phyloP scores from a whole-genome alignment of 53 echinoderm and acorn worm genomes.

The Pentamera pediparva region DNA sequence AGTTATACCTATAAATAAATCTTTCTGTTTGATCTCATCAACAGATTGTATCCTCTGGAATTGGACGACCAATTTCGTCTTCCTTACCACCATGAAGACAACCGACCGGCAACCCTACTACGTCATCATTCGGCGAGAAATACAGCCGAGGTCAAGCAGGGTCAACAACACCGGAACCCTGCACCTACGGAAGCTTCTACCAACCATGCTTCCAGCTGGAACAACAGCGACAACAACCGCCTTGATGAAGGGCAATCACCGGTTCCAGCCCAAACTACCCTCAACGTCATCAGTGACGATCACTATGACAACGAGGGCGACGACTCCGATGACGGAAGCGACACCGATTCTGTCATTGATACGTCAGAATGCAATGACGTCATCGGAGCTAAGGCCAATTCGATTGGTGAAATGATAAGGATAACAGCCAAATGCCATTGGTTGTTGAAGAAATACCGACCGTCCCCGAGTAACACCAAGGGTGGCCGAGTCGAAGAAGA shows the following conservation, averaged over 20 bases:
- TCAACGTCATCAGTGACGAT: neutral
- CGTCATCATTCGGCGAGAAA: neutral
- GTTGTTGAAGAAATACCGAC: neutral
- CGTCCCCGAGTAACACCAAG: neutral
- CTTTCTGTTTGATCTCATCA: too few species aligned
- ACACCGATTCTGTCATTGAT: constrained; percentile 13
- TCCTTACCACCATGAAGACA: neutral
- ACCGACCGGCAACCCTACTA: neutral
- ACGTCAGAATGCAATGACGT: neutral
- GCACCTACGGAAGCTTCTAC: neutral
- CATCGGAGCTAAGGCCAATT: neutral
- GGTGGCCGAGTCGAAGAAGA: neutral
- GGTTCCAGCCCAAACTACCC: neutral
- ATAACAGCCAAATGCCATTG: neutral
- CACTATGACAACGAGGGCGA: neutral
- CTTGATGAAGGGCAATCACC: too few species aligned
- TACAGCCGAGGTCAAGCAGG: neutral
- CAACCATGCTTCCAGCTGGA: neutral
- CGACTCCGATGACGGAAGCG: neutral
- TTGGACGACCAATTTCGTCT: neutral
- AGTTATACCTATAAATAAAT: too few species aligned
- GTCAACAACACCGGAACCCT: neutral
- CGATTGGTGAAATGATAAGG: neutral
- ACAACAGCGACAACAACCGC: neutral
- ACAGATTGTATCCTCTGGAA: neutral